These are phyloP conservation scores for Erebia palarica DNA, from an alignment of 2,888 invertebrate species.

Conservation along the genomic window DNA sequence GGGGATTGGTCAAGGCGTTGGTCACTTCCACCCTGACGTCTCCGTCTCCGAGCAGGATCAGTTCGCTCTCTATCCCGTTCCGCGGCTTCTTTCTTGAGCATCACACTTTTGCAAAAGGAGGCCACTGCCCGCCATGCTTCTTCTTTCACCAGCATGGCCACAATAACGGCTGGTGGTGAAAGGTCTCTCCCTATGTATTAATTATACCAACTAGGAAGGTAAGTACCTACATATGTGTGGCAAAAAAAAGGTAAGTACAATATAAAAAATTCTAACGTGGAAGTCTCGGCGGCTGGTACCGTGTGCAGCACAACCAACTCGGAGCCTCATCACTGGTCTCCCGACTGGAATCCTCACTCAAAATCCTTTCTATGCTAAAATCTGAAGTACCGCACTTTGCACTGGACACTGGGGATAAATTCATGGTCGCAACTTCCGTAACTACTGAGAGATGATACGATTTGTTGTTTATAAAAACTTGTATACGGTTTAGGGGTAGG, in stretches of 20 bases:
- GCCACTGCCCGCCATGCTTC: no score
- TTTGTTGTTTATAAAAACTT: slow-evolving; percentile 47
- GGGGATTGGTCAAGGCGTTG: no score
- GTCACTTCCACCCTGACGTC: no score
- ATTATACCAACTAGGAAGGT: no score
- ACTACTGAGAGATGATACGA: slow-evolving; percentile 29
- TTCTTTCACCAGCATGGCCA: no score
- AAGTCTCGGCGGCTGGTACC: slow-evolving; percentile 87
- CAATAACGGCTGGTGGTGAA: no score
- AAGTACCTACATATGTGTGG: no score
- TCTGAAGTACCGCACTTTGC: slow-evolving; percentile 69
- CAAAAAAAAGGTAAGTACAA: neutral
- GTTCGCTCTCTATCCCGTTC: no score
- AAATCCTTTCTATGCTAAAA: slow-evolving; percentile 84
- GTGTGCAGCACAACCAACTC: slow-evolving; percentile 87
- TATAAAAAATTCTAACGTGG: slow-evolving; percentile 78
- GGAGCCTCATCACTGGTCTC: slow-evolving; percentile 51
- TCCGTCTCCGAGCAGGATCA: no score
- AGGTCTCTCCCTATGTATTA: no score
- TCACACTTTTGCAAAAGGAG: no score
- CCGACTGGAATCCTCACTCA: slow-evolving; percentile 70
- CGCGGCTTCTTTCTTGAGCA: no score
- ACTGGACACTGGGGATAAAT: slow-evolving; percentile 59
- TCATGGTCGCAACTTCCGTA: slow-evolving; percentile 54
- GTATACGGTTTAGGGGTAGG: slow-evolving; percentile 48